These are phyloP conservation scores for Pangasius mekongensis DNA, from an alignment of 2,797 vertebrate species.

Conservation along the genomic window DNA sequence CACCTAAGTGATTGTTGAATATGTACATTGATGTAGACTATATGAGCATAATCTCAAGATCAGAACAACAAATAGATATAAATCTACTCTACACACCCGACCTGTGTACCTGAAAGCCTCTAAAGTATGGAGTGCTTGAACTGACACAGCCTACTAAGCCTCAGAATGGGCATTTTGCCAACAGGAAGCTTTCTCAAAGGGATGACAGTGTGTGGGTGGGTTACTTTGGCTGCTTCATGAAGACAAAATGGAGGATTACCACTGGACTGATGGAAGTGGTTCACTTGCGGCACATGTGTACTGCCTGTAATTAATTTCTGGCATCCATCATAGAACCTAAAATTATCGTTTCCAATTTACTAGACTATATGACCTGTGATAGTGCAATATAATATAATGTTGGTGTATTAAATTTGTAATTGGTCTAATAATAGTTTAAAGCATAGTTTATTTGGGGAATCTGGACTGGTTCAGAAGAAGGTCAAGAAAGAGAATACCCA, in stretches of 20 bases:
- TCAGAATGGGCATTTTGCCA: slow-evolving; percentile 44
- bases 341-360: slow-evolving; percentile 29
- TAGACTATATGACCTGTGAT: slow-evolving; percentile 1
- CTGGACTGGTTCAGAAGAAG: background rate
- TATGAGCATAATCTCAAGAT: background rate
- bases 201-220: slow-evolving; percentile 51
- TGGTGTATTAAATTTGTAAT: slow-evolving; percentile 10
- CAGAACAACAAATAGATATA: slow-evolving; percentile 13
- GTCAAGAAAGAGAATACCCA: background rate
- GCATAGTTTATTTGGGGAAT: background rate
- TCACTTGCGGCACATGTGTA: slow-evolving; percentile 31
- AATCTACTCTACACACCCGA: slow-evolving; percentile 15
- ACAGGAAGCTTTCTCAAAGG: slow-evolving; percentile 58
- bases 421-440: background rate
- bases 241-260: slow-evolving; percentile 57
- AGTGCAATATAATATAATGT: background rate
- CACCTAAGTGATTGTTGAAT: background rate
- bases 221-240: slow-evolving; percentile 48
- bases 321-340: slow-evolving; percentile 37
- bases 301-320: slow-evolving; percentile 16
- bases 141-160: slow-evolving; percentile 44
- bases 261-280: slow-evolving; percentile 48
- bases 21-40: background rate
- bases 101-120: slow-evolving; percentile 19
- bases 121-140: slow-evolving; percentile 40